A percentile compares a stretch with the other conserved stretches of the same genome.
These are phyloP conservation scores for Oedothorax gibbosus DNA, from an alignment of 1,140 invertebrate genomes.

Conservation along the genomic window DNA sequence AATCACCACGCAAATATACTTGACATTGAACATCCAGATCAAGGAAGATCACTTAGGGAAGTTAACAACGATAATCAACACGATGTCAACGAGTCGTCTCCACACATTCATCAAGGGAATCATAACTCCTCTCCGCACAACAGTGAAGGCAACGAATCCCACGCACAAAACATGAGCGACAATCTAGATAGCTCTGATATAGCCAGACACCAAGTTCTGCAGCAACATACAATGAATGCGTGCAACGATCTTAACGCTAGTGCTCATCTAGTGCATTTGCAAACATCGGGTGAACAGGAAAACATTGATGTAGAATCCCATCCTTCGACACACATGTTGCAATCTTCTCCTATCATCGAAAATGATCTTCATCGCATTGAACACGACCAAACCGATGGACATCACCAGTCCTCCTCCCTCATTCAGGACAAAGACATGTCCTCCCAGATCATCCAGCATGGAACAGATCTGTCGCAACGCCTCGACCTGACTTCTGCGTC, in stretches of 20 bases:
- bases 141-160: not conserved
- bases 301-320: constrained; percentile 9
- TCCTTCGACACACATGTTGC: constrained; percentile 28
- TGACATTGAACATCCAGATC: not conserved
- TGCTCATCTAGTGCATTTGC: constrained; percentile 16
- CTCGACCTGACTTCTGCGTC: constrained; percentile 17
- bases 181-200: not conserved
- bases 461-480: constrained; percentile 13
- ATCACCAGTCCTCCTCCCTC: constrained; percentile 7
- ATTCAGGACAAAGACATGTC: constrained; percentile 14
- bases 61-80: not conserved
- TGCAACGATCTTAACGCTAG: constrained; percentile 29
- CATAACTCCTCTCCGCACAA: not conserved
- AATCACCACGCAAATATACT: constrained; percentile 31
- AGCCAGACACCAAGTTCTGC: not conserved
- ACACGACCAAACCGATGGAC: not conserved
- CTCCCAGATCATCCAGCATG: constrained; percentile 33
- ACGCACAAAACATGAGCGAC: constrained; percentile 11
- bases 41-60: not conserved
- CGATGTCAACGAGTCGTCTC: not conserved
- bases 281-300: not conserved
- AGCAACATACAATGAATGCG: not conserved
- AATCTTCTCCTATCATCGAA: not conserved
- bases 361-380: constrained; percentile 13
- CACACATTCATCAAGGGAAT: constrained; percentile 12